Base-by-base conservation (phyloP, 2,113 vertebrate species). In the Okapia johnstoni region DNA sequence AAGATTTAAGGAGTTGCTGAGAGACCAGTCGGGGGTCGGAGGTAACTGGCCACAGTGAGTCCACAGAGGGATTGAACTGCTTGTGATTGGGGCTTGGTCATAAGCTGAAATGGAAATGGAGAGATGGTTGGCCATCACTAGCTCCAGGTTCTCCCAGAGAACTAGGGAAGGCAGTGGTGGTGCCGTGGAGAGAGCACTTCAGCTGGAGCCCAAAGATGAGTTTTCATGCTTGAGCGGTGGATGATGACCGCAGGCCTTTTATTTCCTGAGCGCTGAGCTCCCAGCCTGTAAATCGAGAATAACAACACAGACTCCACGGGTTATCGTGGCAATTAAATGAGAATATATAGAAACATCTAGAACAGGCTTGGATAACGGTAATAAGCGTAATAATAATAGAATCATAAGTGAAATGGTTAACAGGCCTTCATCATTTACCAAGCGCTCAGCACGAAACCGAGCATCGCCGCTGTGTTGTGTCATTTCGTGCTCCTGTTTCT, bases 281-380 rank as follows among this genome's bases (percentile, higher is more conserved):
- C 86, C 80, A 90, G 60, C 55, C 93, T 93, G 30, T 50, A 87
- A 92, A 25, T 73, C 70, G 86, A 58, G 46, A 84, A n/a, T 17
- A 89, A 54, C 76, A 84, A 81, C 52, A n/a, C 52, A 0, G 0
- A 79, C 60, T 63, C 60, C 28, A 0, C 36, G 88, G 90, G 57
- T 87, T 93, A 83, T 50, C 33, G 17, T 63, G 79, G 70, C 91
- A 85, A 95, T 97, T 93, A 91, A 91, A 61, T 85, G 76, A 81
- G 87, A 96, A 73, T 79, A 88, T 76, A 63, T 88, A 91, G 91
- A 93, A 97, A 61, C 90, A 88, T 92, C 84, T 57, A 90, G 76
- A 88, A 85, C 55, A 61, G 83, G 88, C 85, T 85, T 84, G 40
- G n/a, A 28, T 81, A n/a, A 86, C 15, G 25, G 63, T 25, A 85